These are phyloP conservation scores for Poecilia velifera DNA, from an alignment of 2,797 vertebrate genomes.

Conservation along the genomic window DNA sequence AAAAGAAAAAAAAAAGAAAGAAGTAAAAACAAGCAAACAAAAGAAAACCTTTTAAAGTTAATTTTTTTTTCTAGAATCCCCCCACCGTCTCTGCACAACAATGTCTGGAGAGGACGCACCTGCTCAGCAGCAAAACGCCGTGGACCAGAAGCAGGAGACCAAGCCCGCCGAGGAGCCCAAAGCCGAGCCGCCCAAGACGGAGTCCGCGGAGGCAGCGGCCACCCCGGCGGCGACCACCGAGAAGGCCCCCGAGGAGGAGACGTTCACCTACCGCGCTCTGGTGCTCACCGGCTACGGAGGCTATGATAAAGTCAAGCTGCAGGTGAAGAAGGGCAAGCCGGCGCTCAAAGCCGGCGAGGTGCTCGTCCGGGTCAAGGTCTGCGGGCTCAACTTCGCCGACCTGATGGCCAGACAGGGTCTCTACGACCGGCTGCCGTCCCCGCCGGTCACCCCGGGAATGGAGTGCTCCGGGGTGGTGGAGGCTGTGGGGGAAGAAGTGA, in stretches of 20 bases:
- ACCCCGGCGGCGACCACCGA: conserved; percentile 67
- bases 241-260: conserved; percentile 79
- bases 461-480: conserved; percentile 91
- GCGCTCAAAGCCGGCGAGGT: conserved; percentile 86
- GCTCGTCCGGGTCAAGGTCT: conserved; percentile 87
- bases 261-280: conserved; percentile 83
- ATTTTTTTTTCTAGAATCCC: conserved; percentile 45
- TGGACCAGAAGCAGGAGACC: conserved; percentile 83
- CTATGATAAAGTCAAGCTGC: conserved; percentile 94
- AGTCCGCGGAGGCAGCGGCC: conserved; percentile 63
- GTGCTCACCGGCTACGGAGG: conserved; percentile 87
- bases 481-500: conserved; percentile 90
- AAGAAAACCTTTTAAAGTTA: conserved; percentile 11
- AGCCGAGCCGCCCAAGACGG: conserved; percentile 77
- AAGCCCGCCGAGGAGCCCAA: conserved; percentile 81
- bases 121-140: conserved; percentile 84
- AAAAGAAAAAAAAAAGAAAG: conserved; percentile 8
- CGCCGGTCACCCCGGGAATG: conserved; percentile 90
- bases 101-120: conserved; percentile 88
- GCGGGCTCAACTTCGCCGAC: conserved; percentile 95
- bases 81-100: conserved; percentile 63
- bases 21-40: background rate
- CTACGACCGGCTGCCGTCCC: conserved; percentile 89
- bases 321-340: conserved; percentile 85
- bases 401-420: conserved; percentile 91